phyloP scores from a whole-genome alignment of 2,888 invertebrate species.

The Polydrusus pterygomalis region DNA sequence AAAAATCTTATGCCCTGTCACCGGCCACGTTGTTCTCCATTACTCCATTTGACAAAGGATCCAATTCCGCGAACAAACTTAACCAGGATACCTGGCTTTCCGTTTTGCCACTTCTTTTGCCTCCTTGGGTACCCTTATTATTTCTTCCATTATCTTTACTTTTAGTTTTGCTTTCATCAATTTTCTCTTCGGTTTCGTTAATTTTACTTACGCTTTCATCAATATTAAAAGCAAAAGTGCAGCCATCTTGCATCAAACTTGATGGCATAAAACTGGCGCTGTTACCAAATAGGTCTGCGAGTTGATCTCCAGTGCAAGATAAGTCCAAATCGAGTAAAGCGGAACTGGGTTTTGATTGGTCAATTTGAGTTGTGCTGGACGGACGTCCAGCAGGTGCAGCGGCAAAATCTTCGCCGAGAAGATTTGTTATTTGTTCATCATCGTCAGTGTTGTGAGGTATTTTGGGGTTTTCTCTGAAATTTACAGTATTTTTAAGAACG shows the following conservation, averaged over 20 bases:
- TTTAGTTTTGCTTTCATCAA: background rate
- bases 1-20: constrained; percentile 61
- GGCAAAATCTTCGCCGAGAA: constrained; percentile 68
- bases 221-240: constrained; percentile 58
- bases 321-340: constrained; percentile 67
- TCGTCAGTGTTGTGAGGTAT: constrained; percentile 9
- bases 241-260: constrained; percentile 64
- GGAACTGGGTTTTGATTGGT: constrained; percentile 62
- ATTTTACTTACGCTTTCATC: constrained; percentile 60
- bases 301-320: constrained; percentile 62
- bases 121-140: background rate
- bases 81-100: constrained; percentile 80
- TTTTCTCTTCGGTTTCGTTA: constrained; percentile 57
- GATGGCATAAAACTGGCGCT: constrained; percentile 69
- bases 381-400: constrained; percentile 51
- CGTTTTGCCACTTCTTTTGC: constrained; percentile 55
- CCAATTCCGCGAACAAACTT: constrained; percentile 93
- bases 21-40: constrained; percentile 62
- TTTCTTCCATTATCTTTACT: constrained; percentile 11
- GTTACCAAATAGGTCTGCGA: constrained; percentile 55
- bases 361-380: constrained; percentile 44
- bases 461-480: constrained; percentile 32
- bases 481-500: background rate
- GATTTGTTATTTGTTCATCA: constrained; percentile 59
- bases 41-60: constrained; percentile 92